phyloP scores from a whole-genome alignment of 2,113 vertebrate species.

The Motacilla tschutschensis region DNA sequence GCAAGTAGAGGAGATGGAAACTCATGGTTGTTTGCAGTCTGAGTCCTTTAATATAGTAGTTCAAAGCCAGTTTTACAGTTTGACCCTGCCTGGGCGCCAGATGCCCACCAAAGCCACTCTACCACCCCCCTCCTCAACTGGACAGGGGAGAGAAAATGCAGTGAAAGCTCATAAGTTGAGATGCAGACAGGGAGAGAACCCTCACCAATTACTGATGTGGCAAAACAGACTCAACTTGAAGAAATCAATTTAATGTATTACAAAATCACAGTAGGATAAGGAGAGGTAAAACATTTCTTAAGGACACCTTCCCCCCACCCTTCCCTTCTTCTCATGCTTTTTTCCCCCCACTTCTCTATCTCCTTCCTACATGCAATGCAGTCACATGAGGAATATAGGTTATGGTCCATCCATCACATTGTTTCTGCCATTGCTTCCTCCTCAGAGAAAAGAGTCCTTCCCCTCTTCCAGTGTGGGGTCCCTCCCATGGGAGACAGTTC shows the following conservation, averaged over 20 bases:
- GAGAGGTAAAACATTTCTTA: background rate
- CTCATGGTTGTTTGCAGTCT: background rate
- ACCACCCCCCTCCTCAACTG: background rate
- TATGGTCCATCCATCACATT: background rate
- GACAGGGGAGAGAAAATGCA: background rate
- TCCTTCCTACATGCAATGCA: background rate
- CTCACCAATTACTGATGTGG: background rate
- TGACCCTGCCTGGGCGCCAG: background rate
- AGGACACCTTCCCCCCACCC: background rate
- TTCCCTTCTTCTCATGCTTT: background rate
- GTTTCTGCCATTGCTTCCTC: background rate
- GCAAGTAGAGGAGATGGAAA: background rate
- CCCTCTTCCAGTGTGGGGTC: background rate
- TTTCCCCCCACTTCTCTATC: rapidly evolving
- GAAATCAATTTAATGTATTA: background rate
- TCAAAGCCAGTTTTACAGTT: background rate
- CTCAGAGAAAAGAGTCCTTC: background rate
- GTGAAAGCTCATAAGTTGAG: background rate
- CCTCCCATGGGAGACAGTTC: background rate
- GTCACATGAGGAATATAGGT: background rate
- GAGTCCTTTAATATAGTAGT: background rate
- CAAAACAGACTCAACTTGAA: background rate
- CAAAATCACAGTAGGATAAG: background rate
- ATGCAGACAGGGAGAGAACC: rapidly evolving
- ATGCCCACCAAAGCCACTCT: background rate